A percentile compares a stretch with the other conserved stretches of the same genome.
Evolutionary conservation across 2,797 vertebrate genomes (phyloP).

Genomic region (Manis javanica): DNA sequence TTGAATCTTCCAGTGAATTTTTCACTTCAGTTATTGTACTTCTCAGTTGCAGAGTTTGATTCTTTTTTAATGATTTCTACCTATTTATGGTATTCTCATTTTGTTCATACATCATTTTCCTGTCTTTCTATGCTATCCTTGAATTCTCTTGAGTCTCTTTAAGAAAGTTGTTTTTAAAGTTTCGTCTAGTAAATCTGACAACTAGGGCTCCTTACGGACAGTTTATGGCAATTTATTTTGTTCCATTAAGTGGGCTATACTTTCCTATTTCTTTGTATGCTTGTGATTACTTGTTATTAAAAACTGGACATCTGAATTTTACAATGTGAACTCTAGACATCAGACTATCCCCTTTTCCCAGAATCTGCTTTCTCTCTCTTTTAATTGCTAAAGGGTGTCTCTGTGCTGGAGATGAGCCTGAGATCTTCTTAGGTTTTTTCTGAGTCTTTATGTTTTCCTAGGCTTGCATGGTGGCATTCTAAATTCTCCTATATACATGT

Average conservation of each 20-base stretch:
- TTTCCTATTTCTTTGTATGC: background rate
- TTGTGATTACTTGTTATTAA: background rate
- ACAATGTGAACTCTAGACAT: background rate
- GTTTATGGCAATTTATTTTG: background rate
- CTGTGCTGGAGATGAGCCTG: background rate
- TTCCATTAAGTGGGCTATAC: background rate
- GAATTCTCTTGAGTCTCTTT: background rate
- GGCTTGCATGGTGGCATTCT: background rate
- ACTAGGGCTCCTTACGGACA: background rate
- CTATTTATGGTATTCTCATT: background rate
- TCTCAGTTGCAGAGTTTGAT: background rate
- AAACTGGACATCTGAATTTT: background rate
- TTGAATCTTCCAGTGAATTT: background rate
- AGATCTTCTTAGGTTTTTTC: background rate
- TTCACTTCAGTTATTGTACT: background rate
- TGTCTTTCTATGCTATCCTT: background rate
- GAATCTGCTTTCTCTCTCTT: background rate
- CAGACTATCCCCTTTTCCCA: background rate
- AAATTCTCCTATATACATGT: too few relatives aligned
- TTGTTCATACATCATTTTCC: background rate
- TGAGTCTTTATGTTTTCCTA: background rate
- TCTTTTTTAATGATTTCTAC: background rate
- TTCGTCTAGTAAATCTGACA: background rate
- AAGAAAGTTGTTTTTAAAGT: background rate
- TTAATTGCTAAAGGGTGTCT: background rate